phyloP scores from a whole-genome alignment of 1,140 invertebrate genomes.

The Helicoverpa armigera region DNA sequence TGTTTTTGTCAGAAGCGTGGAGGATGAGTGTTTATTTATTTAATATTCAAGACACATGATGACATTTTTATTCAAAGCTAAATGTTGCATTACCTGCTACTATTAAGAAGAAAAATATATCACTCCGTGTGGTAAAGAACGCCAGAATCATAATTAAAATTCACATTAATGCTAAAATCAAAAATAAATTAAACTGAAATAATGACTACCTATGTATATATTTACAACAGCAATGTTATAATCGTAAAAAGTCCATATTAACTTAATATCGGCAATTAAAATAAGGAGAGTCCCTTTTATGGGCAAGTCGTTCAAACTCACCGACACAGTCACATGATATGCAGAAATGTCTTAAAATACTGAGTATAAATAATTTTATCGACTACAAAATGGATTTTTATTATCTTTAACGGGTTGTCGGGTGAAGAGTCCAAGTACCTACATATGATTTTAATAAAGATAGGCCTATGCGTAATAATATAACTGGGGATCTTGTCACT shows the following conservation, averaged over 20 bases:
- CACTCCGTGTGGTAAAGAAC: neutral
- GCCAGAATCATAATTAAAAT: neutral
- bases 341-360: slow-evolving; percentile 31
- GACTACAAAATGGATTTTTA: slow-evolving; percentile 41
- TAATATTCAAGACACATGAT: neutral
- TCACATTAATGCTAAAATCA: neutral
- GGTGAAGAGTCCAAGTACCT: slow-evolving; percentile 10
- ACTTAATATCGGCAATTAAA: slow-evolving; percentile 41
- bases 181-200: slow-evolving; percentile 4
- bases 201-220: neutral
- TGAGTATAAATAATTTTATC: slow-evolving; percentile 26
- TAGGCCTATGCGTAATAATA: slow-evolving; percentile 28
- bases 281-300: slow-evolving; percentile 24
- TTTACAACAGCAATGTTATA: slow-evolving; percentile 22
- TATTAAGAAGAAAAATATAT: neutral
- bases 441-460: slow-evolving; percentile 19
- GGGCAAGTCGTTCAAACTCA: slow-evolving; percentile 30
- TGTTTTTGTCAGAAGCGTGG: slow-evolving; percentile 12
- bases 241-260: slow-evolving; percentile 22
- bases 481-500: neutral
- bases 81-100: no score
- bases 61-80: no score
- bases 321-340: slow-evolving; percentile 29
- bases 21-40: neutral
- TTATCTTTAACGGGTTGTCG: slow-evolving; percentile 15